Evolutionary conservation across 2,797 vertebrate species (phyloP), one percentile per base, ranked within the genome.

Genomic region (Anomalospiza imberbis): DNA sequence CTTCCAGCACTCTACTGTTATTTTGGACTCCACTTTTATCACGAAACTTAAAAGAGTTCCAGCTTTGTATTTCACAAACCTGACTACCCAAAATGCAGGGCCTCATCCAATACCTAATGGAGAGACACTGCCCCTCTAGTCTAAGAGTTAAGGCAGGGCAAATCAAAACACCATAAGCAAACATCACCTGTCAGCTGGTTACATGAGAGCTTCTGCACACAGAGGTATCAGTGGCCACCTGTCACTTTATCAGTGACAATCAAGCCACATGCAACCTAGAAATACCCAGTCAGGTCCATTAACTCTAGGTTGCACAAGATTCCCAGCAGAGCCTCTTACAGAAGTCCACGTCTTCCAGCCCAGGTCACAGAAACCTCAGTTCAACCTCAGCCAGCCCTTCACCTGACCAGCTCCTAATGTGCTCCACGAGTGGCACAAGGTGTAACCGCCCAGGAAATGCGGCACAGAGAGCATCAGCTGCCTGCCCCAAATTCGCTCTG

Each of bases 271-370:
- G 0, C 31, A 48, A 20, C 8, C 47, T 12, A 34, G 40, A 45
- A 51, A 70, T 15, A 62, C 10, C 58, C 8, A 62, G 3, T 20
- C 44, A 28, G 40, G n/a, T 13, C 51, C 70, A 72, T 6, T 26
- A 74, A 57, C 19, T 48, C 25, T 7, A 36, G 19, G 8, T 1
- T 42, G 13, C 0, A 0, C 0, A 40, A 11, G 12, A 70, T 32
- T 60, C 40, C 40, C 55, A 70, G 20, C 17, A 26, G 3, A 48
- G 34, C 2, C 57, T 25, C 26, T 38, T 8, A 20, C 34, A 72
- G 29, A 76, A 79, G 6, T 25, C 4, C 1, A 6, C 1, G 2
- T 31, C 58, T 70, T 40, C 38, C 22, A 79, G n/a, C 1, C 20
- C 5, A 51, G 21, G 11, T 32, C 50, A 32, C 1, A 4, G 57